These are phyloP conservation scores for Phaenicophaeus curvirostris DNA, from an alignment of 2,797 vertebrate genomes.

Conservation along the genomic window DNA sequence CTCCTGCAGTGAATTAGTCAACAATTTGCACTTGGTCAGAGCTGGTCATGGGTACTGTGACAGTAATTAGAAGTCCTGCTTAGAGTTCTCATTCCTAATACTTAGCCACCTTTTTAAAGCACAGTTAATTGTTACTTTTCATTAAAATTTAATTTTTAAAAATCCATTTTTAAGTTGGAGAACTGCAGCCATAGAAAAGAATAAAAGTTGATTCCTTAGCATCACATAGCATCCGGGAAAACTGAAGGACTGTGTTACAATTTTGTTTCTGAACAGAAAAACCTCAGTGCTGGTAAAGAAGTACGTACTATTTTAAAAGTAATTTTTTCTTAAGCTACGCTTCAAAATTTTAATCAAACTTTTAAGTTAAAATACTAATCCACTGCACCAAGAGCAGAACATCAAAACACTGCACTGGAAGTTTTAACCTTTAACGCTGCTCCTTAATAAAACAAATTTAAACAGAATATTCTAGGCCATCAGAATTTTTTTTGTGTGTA, in stretches of 20 bases:
- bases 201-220: background rate
- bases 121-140: background rate
- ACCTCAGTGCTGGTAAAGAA: rapidly evolving
- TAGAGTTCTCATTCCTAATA: background rate
- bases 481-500: too few relatives aligned
- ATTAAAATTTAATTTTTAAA: background rate
- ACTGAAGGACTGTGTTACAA: background rate
- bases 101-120: background rate
- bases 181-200: background rate
- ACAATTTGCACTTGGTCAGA: background rate
- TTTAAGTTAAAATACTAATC: background rate
- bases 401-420: background rate
- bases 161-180: rapidly evolving
- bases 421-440: background rate
- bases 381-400: background rate
- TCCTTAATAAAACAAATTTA: background rate
- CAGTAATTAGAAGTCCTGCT: background rate
- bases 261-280: background rate
- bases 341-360: background rate
- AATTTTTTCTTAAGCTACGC: background rate
- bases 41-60: background rate
- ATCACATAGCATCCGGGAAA: background rate
- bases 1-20: background rate
- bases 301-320: background rate
- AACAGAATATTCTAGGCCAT: background rate